Evolutionary conservation across 2,888 invertebrate genomes (phyloP).

Genomic region (Hyposoter dolosus): DNA sequence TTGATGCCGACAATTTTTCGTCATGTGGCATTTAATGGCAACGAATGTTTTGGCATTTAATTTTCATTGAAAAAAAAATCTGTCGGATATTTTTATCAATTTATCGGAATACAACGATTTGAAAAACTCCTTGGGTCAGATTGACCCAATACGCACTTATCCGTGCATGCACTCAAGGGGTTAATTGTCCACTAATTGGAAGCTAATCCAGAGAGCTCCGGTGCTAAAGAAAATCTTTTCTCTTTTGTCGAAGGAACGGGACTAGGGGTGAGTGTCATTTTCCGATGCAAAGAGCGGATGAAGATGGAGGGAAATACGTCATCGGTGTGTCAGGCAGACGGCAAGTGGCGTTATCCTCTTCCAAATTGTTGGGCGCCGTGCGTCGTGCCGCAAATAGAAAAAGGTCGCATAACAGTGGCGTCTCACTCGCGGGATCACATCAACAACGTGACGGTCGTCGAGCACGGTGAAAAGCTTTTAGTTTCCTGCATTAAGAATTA

Average conservation of each 20-base stretch:
- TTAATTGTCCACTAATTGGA: background rate
- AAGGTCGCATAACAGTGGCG: conserved; percentile 90
- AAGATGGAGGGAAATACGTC: conserved; percentile 94
- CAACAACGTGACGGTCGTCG: conserved; percentile 86
- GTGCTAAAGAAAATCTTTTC: background rate
- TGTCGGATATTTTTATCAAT: no score
- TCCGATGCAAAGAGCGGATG: conserved; percentile 97
- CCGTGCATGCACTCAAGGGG: background rate
- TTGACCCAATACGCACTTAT: background rate
- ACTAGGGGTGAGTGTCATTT: conserved; percentile 96
- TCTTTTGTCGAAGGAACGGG: conserved; percentile 89
- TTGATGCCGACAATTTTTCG: no score
- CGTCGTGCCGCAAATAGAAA: conserved; percentile 94
- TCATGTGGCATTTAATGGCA: no score
- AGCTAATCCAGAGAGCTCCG: background rate
- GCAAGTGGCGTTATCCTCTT: conserved; percentile 96
- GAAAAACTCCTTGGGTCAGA: no score
- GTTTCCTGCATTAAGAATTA: conserved; percentile 95
- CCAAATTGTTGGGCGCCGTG: conserved; percentile 98
- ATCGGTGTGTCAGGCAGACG: conserved; percentile 96
- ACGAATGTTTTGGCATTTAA: no score
- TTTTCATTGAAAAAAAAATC: no score
- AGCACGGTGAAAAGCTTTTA: conserved; percentile 90
- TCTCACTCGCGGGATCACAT: conserved; percentile 80
- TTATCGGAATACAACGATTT: no score